phyloP scores from a whole-genome alignment of 2,888 invertebrate species.

The Acanthacorydalis orientalis region DNA sequence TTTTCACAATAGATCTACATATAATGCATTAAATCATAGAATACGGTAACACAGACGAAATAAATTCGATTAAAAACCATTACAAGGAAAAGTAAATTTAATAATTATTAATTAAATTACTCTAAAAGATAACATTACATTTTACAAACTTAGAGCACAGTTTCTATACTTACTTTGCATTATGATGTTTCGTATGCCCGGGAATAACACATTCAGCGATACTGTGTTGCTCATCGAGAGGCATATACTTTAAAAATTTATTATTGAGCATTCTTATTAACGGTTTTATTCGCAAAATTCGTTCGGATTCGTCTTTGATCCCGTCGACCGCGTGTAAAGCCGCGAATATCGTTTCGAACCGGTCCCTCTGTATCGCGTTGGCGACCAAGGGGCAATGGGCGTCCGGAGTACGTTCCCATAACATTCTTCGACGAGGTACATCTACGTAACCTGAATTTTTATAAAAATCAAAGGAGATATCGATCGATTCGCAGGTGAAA shows the following conservation, averaged over 20 bases:
- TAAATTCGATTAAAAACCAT: too few species aligned
- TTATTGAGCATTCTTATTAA: slow-evolving; percentile 6
- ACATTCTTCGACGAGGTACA: slow-evolving; percentile 11
- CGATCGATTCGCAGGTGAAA: too few species aligned
- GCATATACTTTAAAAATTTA: slow-evolving; percentile 6
- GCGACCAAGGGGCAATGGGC: slow-evolving; percentile 11
- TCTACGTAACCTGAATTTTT: slow-evolving; percentile 9
- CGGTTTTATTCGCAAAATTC: slow-evolving; percentile 4
- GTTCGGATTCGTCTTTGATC: background rate
- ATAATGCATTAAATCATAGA: too few species aligned
- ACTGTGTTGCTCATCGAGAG: slow-evolving; percentile 7
- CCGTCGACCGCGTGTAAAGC: slow-evolving; percentile 6
- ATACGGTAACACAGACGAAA: too few species aligned
- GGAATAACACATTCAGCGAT: slow-evolving; percentile 14
- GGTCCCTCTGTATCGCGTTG: slow-evolving; percentile 11
- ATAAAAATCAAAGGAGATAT: too few species aligned
- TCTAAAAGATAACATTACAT: too few species aligned
- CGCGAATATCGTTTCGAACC: slow-evolving; percentile 8
- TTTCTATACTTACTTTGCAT: background rate
- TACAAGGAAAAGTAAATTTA: too few species aligned
- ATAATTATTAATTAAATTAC: too few species aligned
- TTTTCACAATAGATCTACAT: too few species aligned
- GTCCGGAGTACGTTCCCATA: slow-evolving; percentile 11
- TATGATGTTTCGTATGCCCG: slow-evolving; percentile 13
- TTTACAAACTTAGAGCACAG: background rate